Evolutionary conservation across 30 jellyfish, hydroid and myxozoan species (phyloP), one percentile per base, ranked within the genome.

Genomic region (Mastigias papua): DNA sequence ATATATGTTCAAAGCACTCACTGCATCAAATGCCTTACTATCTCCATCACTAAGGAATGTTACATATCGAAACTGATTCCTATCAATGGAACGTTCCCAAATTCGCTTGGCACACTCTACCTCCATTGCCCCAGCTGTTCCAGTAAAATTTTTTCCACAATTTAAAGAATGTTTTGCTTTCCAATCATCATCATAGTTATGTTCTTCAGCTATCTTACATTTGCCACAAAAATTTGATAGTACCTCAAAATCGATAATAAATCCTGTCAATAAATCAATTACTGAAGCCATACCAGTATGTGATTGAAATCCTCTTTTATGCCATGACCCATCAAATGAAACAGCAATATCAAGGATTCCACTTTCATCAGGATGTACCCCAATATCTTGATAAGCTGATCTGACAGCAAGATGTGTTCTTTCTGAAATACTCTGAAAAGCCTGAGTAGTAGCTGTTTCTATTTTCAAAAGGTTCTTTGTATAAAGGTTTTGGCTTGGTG

Each of bases 291-390:
- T 7, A 27, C 75, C 75, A 63, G 13, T 63, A 27, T 63, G 75
- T 9, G 75, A 63, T 11, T 13, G 22, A 63, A 9, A 27, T n/a
- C n/a, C n/a, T n/a, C n/a, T n/a, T n/a, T n/a, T n/a, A n/a, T n/a
- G n/a, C n/a, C n/a, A n/a, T n/a, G 72, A n/a, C 72, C 87, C 89
- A 78, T 78, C 87, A 64, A 58, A 80, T 21, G 90, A 80, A 13
- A 80, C 92, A 2, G 50, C 76, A 33, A 65, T 69, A 32, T 68
- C 75, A 2, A 69, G 62, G 19, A 35, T 30, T 32, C 88, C 89
- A 11, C 42, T 30, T 5, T 82, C 31, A 46, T 82, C 78, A 4
- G 88, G 92, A 17, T 3, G 27, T 31, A 72, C 68, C 16, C 84
- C 84, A 31, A 72, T 32, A n/a, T 72, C 84, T 30, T 28, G n/a